Evolutionary conservation across 2,797 vertebrate genomes (phyloP).

Genomic region (Gadopsis bispinosus): DNA sequence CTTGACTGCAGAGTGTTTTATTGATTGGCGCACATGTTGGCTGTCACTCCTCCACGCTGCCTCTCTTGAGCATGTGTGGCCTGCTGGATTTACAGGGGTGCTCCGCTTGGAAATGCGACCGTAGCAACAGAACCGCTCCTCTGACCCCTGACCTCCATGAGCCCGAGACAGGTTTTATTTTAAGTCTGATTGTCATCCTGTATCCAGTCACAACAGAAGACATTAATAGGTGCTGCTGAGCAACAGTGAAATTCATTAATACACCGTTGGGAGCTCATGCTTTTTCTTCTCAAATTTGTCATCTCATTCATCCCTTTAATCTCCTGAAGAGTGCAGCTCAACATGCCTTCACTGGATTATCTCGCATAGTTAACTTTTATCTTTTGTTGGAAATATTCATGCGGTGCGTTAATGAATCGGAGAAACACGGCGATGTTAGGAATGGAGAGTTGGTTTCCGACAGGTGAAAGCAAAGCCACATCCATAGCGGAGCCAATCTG

Average conservation of each 20-base stretch:
- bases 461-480: conserved; percentile 9
- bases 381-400: conserved; percentile 51
- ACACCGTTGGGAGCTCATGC: conserved; percentile 8
- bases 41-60: conserved; percentile 61
- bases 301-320: conserved; percentile 47
- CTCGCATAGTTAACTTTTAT: conserved; percentile 49
- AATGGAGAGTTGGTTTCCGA: background rate
- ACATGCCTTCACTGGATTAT: conserved; percentile 23
- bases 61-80: conserved; percentile 39
- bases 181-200: conserved; percentile 61
- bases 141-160: conserved; percentile 63
- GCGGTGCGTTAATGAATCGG: background rate
- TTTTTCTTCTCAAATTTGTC: conserved; percentile 36
- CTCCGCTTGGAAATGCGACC: conserved; percentile 67
- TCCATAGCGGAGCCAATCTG: background rate
- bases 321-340: conserved; percentile 33
- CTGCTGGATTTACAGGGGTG: conserved; percentile 63
- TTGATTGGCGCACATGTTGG: conserved; percentile 77
- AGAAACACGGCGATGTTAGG: conserved; percentile 1
- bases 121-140: conserved; percentile 28
- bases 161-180: conserved; percentile 49
- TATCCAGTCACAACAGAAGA: conserved; percentile 51
- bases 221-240: conserved; percentile 66
- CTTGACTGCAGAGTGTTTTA: conserved; percentile 63
- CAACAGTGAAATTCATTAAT: conserved; percentile 55